Evolutionary conservation across 2,888 invertebrate species (phyloP), one percentile per base, ranked within the genome.

Genomic region (Antitype chi): DNA sequence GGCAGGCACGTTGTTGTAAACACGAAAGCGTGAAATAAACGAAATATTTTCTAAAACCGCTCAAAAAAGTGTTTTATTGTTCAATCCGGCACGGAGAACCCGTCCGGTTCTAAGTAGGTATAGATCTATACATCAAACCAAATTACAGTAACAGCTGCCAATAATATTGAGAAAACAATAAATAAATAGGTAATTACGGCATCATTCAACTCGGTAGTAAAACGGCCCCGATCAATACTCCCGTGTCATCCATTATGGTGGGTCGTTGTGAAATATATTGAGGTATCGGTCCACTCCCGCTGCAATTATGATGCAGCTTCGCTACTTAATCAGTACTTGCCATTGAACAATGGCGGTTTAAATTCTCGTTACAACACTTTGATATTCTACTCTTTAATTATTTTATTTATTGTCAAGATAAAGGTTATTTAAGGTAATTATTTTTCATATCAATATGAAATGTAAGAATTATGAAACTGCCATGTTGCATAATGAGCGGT

Each of bases 91-190:
- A 43, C 43, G 43, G 9, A 43, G 9, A 43, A 43, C 43, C 8
- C 43, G 43, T 43, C 8, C 7, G 9, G 9, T 43, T 43, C 43
- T 43, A 8, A 59, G 17, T 6, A 49, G 13, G 3, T 28, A 15
- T 52, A 32, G 2, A n/a, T 17, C n/a, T 23, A 63, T n/a, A 66
- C 15, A 55, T 20, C 15, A 49, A 49, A 62, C 62, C 11, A 63
- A 80, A 77, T 52, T 38, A 49, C 81, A 62, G 49, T 38, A 60
- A 60, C 82, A 69, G 63, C 80, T 82, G 80, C 55, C 47, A 76
- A 59, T 69, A 74, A 53, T 57, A 81, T 76, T 76, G 76, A 82
- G 53, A 82, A 82, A 80, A 76, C 80, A 82, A 80, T 80, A 80
- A 82, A 82, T 82, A 80, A 70, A 80, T 76, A 70, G 64, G 64